These are phyloP conservation scores for Chloebia gouldiae DNA, from an alignment of 2,113 vertebrate species.

Conservation along the genomic window DNA sequence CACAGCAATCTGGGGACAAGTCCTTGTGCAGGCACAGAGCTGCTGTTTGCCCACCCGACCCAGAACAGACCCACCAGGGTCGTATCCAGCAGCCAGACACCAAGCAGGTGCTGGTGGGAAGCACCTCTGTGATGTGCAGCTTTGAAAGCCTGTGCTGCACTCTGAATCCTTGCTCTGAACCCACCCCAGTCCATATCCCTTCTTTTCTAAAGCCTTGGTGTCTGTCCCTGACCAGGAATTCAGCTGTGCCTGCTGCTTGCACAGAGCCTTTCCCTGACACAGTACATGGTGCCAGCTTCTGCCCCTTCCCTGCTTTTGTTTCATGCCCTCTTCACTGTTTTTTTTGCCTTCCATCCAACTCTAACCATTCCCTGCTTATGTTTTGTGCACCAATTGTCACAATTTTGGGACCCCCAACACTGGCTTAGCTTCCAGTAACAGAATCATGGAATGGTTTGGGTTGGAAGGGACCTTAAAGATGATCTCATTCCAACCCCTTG, in stretches of 20 bases:
- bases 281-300: not conserved
- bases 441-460: not conserved
- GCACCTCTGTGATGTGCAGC: not conserved
- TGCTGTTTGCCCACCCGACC: not conserved
- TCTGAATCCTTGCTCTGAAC: not conserved
- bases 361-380: not conserved
- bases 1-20: not conserved
- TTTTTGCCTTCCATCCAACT: not conserved
- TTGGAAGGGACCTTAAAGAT: not conserved
- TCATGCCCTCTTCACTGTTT: not conserved
- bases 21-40: not conserved
- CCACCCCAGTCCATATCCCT: not conserved
- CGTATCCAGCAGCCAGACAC: not conserved
- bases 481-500: not conserved
- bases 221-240: not conserved
- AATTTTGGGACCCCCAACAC: not conserved
- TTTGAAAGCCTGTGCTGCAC: not conserved
- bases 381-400: not conserved
- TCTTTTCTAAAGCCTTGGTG: not conserved
- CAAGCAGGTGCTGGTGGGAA: not conserved
- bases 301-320: not conserved
- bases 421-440: not conserved
- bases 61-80: not conserved
- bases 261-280: fast-evolving
- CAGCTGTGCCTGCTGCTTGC: not conserved